Evolutionary conservation across 2,113 vertebrate species (phyloP).

Genomic region (Gymnobelideus leadbeateri): DNA sequence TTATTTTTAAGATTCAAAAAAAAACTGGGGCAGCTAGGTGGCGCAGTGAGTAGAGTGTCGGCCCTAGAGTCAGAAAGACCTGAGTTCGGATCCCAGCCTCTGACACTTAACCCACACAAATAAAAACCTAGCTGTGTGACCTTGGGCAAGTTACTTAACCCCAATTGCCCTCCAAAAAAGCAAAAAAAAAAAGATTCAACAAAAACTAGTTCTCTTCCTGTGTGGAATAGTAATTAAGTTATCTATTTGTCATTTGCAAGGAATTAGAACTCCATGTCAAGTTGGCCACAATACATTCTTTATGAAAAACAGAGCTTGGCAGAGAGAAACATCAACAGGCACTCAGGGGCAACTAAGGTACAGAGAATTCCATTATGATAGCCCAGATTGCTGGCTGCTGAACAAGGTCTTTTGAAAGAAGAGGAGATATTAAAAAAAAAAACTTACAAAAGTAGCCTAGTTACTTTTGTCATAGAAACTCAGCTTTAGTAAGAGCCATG

Average conservation of each 20-base stretch:
- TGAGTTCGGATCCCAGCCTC: too few species aligned
- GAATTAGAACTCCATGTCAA: background rate
- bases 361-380: background rate
- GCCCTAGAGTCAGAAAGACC: too few species aligned
- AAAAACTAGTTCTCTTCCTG: constrained; percentile 55
- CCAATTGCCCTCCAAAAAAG: too few species aligned
- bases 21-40: too few species aligned
- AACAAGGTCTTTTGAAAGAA: background rate
- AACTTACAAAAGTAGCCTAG: background rate
- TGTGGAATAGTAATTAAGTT: constrained; percentile 76
- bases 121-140: too few species aligned
- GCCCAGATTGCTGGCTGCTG: background rate
- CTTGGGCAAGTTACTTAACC: too few species aligned
- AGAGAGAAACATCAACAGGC: background rate
- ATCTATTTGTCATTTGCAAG: constrained; percentile 74
- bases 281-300: background rate
- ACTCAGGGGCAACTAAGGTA: background rate
- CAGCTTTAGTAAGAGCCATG: background rate
- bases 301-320: background rate
- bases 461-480: background rate
- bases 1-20: background rate
- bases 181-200: too few species aligned
- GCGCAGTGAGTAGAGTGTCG: too few species aligned
- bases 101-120: too few species aligned
- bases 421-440: background rate